Percentiles rank a stretch among this genome's conserved stretches.
phyloP scores from a whole-genome alignment of 2,113 vertebrate species.

The Rhynchomys soricoides region DNA sequence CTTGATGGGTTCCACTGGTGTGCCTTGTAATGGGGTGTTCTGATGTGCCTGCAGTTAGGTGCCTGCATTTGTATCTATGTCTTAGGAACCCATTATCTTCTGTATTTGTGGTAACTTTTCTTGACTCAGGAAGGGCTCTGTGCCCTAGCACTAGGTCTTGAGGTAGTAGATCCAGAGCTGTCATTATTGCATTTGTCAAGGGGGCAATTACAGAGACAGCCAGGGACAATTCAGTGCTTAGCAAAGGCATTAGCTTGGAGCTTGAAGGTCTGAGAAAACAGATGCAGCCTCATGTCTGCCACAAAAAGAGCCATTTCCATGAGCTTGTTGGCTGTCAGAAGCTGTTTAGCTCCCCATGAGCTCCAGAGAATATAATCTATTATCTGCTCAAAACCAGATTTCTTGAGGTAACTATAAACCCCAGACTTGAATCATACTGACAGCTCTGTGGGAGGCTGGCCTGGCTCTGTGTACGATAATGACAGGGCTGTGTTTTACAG shows the following conservation, averaged over 20 bases:
- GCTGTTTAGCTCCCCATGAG: neutral
- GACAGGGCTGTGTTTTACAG: neutral
- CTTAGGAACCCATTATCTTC: neutral
- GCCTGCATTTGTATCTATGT: fast-evolving
- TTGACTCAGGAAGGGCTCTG: neutral
- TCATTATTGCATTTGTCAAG: neutral
- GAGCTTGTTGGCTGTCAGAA: neutral
- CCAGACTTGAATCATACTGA: neutral
- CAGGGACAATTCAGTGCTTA: neutral
- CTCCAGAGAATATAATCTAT: neutral
- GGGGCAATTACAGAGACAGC: neutral
- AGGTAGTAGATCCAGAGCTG: neutral
- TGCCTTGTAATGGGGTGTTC: neutral
- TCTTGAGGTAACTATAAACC: constrained; percentile 32
- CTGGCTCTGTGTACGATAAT: neutral
- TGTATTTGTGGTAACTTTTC: too few species aligned
- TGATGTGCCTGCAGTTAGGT: fast-evolving
- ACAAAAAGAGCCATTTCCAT: neutral
- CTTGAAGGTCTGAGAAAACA: neutral
- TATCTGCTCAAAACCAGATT: constrained; percentile 24
- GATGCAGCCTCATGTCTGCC: neutral
- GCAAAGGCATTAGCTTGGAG: fast-evolving
- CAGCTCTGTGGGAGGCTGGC: neutral
- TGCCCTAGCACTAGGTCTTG: neutral
- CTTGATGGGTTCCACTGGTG: neutral